Conservation (phyloP, 2,888 invertebrate species). For the Malachius bipustulatus region DNA sequence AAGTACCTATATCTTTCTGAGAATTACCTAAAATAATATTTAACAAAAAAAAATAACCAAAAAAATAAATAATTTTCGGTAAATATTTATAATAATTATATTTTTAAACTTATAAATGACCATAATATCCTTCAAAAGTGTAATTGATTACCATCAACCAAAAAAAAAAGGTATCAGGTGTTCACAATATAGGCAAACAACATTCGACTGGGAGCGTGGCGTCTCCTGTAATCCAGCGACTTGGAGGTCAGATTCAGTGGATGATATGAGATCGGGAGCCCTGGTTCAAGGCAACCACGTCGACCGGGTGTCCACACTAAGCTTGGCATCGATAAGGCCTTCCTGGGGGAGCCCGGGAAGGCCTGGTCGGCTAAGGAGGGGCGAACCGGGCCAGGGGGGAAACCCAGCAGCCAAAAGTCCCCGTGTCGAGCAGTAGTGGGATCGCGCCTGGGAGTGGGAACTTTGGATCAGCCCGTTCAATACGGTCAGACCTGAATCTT, state of each 20-base stretch:
- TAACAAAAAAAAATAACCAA: no score
- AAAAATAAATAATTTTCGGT: no score
- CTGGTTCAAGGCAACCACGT: conserved; percentile 58
- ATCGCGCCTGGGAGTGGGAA: conserved; percentile 93
- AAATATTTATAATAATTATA: no score
- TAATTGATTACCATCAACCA: no score
- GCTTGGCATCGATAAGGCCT: conserved; percentile 94
- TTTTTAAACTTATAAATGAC: no score
- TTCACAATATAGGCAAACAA: no score
- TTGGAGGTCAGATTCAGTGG: conserved; percentile 83
- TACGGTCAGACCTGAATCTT: conserved; percentile 64
- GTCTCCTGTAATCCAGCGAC: conserved; percentile 95
- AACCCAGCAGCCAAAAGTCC: conserved; percentile 99
- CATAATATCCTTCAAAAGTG: no score
- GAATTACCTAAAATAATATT: no score
- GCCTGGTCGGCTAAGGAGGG: conserved; percentile 94
- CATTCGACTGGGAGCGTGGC: conserved; percentile 77
- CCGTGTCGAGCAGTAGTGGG: conserved; percentile 98
- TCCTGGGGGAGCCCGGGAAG: conserved; percentile 67
- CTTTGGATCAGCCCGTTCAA: conserved; percentile 76
- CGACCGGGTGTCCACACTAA: conserved; percentile 94
- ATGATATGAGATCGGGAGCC: conserved; percentile 84
- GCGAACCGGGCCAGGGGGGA: conserved; percentile 98
- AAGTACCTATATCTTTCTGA: no score
- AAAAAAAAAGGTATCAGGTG: no score